phyloP scores from a whole-genome alignment of 1,140 invertebrate genomes.

The Cheumatopsyche charites region DNA sequence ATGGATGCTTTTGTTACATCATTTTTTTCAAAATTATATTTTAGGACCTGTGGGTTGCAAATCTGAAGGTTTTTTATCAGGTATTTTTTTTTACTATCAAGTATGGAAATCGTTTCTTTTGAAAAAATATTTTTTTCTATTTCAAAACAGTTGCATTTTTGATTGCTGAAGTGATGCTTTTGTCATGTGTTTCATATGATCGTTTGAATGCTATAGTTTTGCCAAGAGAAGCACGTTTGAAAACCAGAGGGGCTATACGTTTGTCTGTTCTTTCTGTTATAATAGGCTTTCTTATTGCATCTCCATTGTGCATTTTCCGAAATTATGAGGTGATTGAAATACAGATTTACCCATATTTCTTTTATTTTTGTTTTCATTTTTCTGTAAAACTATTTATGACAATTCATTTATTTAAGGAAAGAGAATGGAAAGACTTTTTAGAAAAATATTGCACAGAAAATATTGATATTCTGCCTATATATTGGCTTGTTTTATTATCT shows the following conservation, averaged over 20 bases:
- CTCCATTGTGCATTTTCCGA: constrained; percentile 70
- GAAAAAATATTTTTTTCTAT: neutral
- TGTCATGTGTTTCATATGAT: constrained; percentile 83
- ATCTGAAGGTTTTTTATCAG: constrained; percentile 72
- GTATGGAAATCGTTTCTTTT: neutral
- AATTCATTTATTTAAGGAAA: constrained; percentile 57
- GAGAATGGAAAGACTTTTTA: constrained; percentile 72
- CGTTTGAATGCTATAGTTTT: constrained; percentile 79
- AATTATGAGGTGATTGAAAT: constrained; percentile 61
- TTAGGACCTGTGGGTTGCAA: constrained; percentile 72
- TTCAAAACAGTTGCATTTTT: constrained; percentile 64
- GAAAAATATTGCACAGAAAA: constrained; percentile 75
- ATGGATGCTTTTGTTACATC: constrained; percentile 71
- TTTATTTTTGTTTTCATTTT: constrained; percentile 19
- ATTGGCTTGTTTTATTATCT: constrained; percentile 75
- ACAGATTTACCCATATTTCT: neutral
- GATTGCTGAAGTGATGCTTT: constrained; percentile 74
- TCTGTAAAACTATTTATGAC: constrained; percentile 44
- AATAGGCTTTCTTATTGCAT: constrained; percentile 63
- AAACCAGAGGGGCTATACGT: constrained; percentile 63
- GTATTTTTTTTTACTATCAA: constrained; percentile 53
- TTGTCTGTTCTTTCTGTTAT: constrained; percentile 73
- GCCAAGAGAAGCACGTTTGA: constrained; percentile 71
- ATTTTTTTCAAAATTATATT: constrained; percentile 78
- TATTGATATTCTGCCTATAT: constrained; percentile 64